These are phyloP conservation scores for Listrodromus nycthemerus DNA, from an alignment of 2,888 invertebrate species.

Conservation along the genomic window DNA sequence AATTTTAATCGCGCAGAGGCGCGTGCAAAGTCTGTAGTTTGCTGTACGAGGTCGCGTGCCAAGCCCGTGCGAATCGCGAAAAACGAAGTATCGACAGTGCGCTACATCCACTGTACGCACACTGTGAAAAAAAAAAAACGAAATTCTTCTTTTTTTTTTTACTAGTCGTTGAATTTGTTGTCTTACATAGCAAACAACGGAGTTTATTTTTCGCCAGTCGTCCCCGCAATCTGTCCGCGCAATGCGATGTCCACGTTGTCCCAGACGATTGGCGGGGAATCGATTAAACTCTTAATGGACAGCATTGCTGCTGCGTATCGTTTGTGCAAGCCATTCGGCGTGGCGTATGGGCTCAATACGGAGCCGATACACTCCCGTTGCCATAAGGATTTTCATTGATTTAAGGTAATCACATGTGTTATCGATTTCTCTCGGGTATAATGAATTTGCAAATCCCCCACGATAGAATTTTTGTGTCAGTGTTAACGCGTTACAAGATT, in stretches of 20 bases:
- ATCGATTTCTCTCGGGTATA: background rate
- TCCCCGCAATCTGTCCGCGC: constrained; percentile 17
- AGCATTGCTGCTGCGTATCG: constrained; percentile 1
- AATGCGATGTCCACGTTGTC: background rate
- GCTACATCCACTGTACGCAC: background rate
- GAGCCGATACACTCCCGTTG: background rate
- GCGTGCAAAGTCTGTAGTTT: constrained; percentile 22
- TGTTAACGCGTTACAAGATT: background rate
- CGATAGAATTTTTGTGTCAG: background rate
- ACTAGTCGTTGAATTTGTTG: constrained; percentile 9
- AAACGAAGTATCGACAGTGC: background rate
- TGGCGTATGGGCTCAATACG: background rate
- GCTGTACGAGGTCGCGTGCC: background rate
- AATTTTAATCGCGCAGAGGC: constrained; percentile 22
- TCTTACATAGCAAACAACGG: constrained; percentile 39
- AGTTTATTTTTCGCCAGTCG: constrained; percentile 19
- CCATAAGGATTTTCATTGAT: background rate
- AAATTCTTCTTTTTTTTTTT: background rate
- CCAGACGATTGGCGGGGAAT: background rate
- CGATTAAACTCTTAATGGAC: constrained; percentile 47
- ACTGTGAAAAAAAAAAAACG: constrained; percentile 14
- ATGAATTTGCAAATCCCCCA: background rate
- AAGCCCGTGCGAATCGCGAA: constrained; percentile 3
- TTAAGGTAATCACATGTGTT: background rate
- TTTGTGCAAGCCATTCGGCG: background rate